Evolutionary conservation across 2,888 invertebrate species (phyloP).

Genomic region (Latrodectus hesperus): DNA sequence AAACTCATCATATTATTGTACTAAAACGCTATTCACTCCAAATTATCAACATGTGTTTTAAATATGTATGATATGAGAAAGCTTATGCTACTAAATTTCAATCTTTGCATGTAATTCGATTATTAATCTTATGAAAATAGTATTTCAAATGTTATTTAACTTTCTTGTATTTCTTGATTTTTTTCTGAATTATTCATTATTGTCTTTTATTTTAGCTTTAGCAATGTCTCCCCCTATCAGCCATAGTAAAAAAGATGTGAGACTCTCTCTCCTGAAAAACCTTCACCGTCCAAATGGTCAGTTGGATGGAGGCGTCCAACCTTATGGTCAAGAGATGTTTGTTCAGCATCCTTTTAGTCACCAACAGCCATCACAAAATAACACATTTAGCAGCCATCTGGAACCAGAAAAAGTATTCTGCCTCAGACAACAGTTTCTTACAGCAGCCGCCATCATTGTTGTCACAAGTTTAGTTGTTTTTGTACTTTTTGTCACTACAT

Average conservation of each 20-base stretch:
- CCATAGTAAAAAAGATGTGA: conserved; percentile 50
- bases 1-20: no score
- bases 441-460: conserved; percentile 43
- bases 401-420: conserved; percentile 58
- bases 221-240: conserved; percentile 57
- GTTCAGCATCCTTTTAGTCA: conserved; percentile 43
- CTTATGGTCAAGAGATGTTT: conserved; percentile 32
- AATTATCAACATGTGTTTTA: no score
- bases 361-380: conserved; percentile 17
- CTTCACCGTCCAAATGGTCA: conserved; percentile 62
- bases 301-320: conserved; percentile 16
- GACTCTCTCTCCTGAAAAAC: conserved; percentile 61
- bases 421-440: conserved; percentile 55
- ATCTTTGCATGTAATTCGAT: no score
- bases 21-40: no score
- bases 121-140: no score
- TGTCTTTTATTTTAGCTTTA: conserved; percentile 31
- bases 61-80: no score
- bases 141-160: no score
- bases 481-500: conserved; percentile 53
- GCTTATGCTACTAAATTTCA: no score
- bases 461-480: conserved; percentile 54
- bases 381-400: conserved; percentile 16
- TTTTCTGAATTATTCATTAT: no score
- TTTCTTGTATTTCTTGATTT: no score